Conservation (phyloP, 2,113 vertebrate species). For the Siniperca chuatsi region DNA sequence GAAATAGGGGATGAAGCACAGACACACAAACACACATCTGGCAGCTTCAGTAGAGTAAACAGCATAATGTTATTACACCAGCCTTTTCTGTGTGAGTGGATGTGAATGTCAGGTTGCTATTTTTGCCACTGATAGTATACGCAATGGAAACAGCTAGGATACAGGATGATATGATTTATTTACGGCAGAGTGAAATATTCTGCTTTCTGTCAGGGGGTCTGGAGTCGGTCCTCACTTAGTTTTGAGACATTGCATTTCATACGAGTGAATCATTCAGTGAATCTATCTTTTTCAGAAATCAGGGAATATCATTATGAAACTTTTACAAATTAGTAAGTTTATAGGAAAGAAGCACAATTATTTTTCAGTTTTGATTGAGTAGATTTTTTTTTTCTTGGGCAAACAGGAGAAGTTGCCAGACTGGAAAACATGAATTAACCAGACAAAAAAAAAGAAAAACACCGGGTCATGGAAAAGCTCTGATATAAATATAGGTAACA, state of each 20-base stretch:
- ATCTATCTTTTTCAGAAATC: neutral
- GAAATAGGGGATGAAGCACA: slow-evolving; percentile 19
- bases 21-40: slow-evolving; percentile 42
- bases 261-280: neutral
- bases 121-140: slow-evolving; percentile 39
- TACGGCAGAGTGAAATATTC: slow-evolving; percentile 7
- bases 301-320: neutral
- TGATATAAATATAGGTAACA: neutral
- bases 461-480: neutral
- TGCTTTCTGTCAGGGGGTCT: neutral
- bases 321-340: neutral
- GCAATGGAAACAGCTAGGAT: slow-evolving; percentile 27
- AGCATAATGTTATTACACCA: slow-evolving; percentile 64
- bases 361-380: neutral
- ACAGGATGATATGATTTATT: slow-evolving; percentile 22
- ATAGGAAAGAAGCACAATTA: neutral
- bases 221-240: neutral
- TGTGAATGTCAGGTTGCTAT: slow-evolving; percentile 64
- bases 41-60: slow-evolving; percentile 53
- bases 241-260: neutral
- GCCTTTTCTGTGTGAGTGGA: slow-evolving; percentile 60
- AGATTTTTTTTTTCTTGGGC: neutral
- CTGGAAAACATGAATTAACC: neutral
- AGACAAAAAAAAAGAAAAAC: neutral
- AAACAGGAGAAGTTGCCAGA: neutral